Evolutionary conservation across 2,113 vertebrate species (phyloP).

Genomic region (Cynoglossus semilaevis): DNA sequence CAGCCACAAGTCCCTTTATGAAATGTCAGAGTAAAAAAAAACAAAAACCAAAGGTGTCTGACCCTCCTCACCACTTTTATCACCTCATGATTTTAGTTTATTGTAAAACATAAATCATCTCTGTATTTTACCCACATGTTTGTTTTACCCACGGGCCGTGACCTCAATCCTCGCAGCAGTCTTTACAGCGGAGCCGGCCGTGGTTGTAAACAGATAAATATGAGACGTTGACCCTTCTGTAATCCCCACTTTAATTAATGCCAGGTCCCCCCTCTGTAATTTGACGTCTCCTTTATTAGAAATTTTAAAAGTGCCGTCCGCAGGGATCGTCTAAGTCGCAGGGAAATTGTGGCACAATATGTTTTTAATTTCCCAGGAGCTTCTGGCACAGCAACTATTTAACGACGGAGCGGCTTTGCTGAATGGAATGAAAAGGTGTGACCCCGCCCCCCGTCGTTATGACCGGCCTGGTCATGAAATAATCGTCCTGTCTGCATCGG

Average conservation of each 20-base stretch:
- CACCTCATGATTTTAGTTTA: conserved; percentile 47
- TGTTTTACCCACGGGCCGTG: conserved; percentile 61
- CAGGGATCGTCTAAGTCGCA: conserved; percentile 63
- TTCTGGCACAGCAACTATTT: conserved; percentile 71
- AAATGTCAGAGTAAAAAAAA: conserved; percentile 18
- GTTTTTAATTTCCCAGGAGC: conserved; percentile 81
- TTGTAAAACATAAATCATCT: conserved; percentile 62
- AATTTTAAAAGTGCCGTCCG: conserved; percentile 73
- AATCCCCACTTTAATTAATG: conserved; percentile 81
- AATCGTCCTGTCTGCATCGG: conserved; percentile 39
- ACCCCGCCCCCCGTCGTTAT: conserved; percentile 60
- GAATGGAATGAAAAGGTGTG: conserved; percentile 66
- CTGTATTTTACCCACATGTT: conserved; percentile 53
- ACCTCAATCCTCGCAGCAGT: conserved; percentile 58
- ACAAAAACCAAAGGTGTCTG: conserved; percentile 27
- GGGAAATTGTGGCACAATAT: conserved; percentile 78
- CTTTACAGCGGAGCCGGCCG: conserved; percentile 43
- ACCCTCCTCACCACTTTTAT: conserved; percentile 16
- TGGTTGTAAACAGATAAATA: conserved; percentile 72
- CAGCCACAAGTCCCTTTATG: not conserved
- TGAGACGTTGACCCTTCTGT: conserved; percentile 67
- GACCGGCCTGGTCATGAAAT: conserved; percentile 44
- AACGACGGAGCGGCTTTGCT: conserved; percentile 56
- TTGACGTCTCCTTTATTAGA: conserved; percentile 78
- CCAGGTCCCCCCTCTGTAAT: conserved; percentile 71